Conservation (phyloP, 1,140 invertebrate genomes). For the Pogonomyrmex californicus region DNA sequence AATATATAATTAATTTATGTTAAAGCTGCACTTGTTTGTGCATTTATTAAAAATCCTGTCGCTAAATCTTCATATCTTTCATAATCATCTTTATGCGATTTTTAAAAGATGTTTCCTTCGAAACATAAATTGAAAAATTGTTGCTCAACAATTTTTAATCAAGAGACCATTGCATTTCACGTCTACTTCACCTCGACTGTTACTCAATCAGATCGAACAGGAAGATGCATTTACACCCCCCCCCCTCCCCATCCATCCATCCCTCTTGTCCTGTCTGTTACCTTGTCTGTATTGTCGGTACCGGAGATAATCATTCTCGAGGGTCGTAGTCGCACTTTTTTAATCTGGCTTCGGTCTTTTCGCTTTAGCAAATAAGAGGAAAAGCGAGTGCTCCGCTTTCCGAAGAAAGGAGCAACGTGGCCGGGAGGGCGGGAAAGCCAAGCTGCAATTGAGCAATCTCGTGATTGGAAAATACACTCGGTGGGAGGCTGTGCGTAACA, state of each 20-base stretch:
- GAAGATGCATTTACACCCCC: slow-evolving; percentile 19
- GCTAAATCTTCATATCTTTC: neutral
- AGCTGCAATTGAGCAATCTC: slow-evolving; percentile 84
- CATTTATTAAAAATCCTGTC: neutral
- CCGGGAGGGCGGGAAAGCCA: slow-evolving; percentile 53
- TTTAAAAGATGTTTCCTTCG: neutral
- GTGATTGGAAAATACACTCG: slow-evolving; percentile 81
- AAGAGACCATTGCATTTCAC: slow-evolving; percentile 23
- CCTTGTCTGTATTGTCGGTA: slow-evolving; percentile 44
- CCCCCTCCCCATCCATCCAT: slow-evolving; percentile 32
- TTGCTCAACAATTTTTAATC: slow-evolving; percentile 37
- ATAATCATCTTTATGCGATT: neutral
- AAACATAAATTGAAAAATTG: neutral
- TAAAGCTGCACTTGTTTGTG: neutral
- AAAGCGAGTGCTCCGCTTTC: slow-evolving; percentile 15
- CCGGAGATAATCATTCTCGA: slow-evolving; percentile 58
- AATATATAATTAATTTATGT: neutral
- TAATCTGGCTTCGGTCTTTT: slow-evolving; percentile 64
- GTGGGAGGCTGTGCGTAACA: slow-evolving; percentile 75
- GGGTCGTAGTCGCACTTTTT: slow-evolving; percentile 67
- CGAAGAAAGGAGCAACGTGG: slow-evolving; percentile 37
- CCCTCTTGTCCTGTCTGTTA: slow-evolving; percentile 33
- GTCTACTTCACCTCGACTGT: slow-evolving; percentile 1
- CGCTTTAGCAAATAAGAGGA: slow-evolving; percentile 68
- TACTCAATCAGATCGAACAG: slow-evolving; percentile 51